Evolutionary conservation across 2,113 vertebrate species (phyloP).

Genomic region (Buteo buteo): DNA sequence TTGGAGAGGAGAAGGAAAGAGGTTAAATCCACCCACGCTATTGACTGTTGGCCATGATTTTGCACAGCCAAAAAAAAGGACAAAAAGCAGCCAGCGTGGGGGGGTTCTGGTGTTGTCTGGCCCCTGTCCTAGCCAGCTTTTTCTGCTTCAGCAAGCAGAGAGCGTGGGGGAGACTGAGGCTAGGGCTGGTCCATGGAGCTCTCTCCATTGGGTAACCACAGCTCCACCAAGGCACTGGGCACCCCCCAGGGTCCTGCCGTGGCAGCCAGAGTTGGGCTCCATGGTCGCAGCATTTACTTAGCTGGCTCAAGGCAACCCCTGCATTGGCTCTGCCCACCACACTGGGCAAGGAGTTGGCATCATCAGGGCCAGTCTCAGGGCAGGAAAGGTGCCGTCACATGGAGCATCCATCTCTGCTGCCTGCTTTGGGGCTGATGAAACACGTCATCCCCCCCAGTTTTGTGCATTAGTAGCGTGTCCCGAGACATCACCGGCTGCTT

Average conservation of each 20-base stretch:
- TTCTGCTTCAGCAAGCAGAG: neutral
- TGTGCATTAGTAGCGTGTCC: neutral
- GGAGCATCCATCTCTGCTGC: neutral
- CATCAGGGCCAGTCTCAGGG: too few species aligned
- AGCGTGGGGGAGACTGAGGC: neutral
- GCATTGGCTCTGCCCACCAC: neutral
- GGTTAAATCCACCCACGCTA: neutral
- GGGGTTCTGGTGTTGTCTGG: neutral
- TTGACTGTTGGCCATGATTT: too few species aligned
- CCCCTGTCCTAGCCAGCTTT: neutral
- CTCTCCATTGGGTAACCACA: neutral
- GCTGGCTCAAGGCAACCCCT: neutral
- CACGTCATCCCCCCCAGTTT: accelerated
- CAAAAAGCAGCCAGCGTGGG: neutral
- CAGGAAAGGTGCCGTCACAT: accelerated
- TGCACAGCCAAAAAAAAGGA: neutral
- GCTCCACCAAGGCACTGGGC: neutral
- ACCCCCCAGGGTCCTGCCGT: neutral
- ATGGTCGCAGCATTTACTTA: neutral
- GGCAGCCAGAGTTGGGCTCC: neutral
- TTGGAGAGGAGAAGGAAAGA: neutral
- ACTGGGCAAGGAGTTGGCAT: neutral
- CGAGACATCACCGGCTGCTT: accelerated
- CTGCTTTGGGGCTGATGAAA: too few species aligned
- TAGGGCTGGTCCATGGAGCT: too few species aligned